Evolutionary conservation across 1,140 invertebrate genomes (phyloP).

Genomic region (Kradibia gibbosae): DNA sequence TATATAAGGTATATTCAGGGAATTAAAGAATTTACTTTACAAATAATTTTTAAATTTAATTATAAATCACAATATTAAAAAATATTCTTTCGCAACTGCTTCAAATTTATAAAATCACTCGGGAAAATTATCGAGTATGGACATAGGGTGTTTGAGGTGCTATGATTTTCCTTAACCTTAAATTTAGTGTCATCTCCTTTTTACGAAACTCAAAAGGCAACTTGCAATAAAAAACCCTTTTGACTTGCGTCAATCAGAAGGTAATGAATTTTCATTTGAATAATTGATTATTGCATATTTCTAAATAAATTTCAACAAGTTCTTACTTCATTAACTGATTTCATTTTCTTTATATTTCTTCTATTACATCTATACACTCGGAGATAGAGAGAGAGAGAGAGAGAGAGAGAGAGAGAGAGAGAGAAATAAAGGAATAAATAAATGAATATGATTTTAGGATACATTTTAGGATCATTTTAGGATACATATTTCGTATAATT

Average conservation of each 20-base stretch:
- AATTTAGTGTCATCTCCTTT: slow-evolving; percentile 17
- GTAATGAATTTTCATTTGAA: slow-evolving; percentile 30
- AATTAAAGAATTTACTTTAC: neutral
- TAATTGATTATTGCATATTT: neutral
- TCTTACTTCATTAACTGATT: neutral
- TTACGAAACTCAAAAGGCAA: neutral
- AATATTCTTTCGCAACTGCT: too few relatives aligned
- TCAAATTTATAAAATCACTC: too few relatives aligned
- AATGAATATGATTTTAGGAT: too few relatives aligned
- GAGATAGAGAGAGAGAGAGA: too few relatives aligned
- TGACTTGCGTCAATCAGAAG: neutral
- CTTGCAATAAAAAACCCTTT: slow-evolving; percentile 24
- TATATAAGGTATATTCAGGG: neutral
- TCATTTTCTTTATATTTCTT: neutral
- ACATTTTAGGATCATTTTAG: too few relatives aligned
- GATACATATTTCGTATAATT: too few relatives aligned
- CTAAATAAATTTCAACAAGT: neutral
- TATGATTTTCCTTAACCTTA: slow-evolving; percentile 48
- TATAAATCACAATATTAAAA: too few relatives aligned
- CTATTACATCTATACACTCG: too few relatives aligned
- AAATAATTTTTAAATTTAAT: neutral
- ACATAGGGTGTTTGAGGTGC: slow-evolving; percentile 12
- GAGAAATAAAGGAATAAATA: too few relatives aligned
- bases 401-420: too few relatives aligned
- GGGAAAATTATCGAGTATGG: slow-evolving; percentile 27